These are phyloP conservation scores for Euplexia lucipara DNA, from an alignment of 2,888 invertebrate species.

Conservation along the genomic window DNA sequence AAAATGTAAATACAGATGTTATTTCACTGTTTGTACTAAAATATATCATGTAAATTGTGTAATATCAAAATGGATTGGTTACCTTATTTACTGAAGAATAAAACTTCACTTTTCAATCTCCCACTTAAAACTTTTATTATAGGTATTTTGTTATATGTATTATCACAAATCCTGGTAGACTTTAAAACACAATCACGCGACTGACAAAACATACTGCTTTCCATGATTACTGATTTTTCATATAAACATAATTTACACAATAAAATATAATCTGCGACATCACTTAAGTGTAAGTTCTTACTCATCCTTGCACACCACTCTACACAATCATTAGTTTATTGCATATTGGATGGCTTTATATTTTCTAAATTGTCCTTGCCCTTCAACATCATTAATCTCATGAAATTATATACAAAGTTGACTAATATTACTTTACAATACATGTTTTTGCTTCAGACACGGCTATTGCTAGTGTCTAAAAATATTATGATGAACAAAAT, in stretches of 20 bases:
- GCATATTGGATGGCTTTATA: constrained; percentile 90
- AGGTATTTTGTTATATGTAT: constrained; percentile 93
- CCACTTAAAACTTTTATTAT: constrained; percentile 92
- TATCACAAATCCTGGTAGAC: constrained; percentile 95
- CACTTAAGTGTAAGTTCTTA: constrained; percentile 88
- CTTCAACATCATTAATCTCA: constrained; percentile 88
- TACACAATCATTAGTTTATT: constrained; percentile 89
- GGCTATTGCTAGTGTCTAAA: constrained; percentile 71
- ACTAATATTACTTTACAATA: constrained; percentile 89
- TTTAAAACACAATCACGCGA: constrained; percentile 93
- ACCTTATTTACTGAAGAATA: constrained; percentile 86
- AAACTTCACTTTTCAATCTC: constrained; percentile 90
- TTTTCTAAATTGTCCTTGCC: constrained; percentile 86
- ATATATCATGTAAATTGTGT: constrained; percentile 55
- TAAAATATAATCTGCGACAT: constrained; percentile 89
- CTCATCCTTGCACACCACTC: constrained; percentile 86
- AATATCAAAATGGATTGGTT: constrained; percentile 73
- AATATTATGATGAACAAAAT: constrained; percentile 78
- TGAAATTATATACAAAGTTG: constrained; percentile 90
- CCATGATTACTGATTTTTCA: constrained; percentile 89
- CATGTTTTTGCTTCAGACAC: constrained; percentile 79
- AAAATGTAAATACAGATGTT: constrained; percentile 45
- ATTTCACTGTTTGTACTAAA: constrained; percentile 56
- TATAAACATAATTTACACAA: constrained; percentile 91
- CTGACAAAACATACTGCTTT: constrained; percentile 90